Conservation (phyloP, 2,113 vertebrate genomes). For the Eulemur rufifrons region DNA sequence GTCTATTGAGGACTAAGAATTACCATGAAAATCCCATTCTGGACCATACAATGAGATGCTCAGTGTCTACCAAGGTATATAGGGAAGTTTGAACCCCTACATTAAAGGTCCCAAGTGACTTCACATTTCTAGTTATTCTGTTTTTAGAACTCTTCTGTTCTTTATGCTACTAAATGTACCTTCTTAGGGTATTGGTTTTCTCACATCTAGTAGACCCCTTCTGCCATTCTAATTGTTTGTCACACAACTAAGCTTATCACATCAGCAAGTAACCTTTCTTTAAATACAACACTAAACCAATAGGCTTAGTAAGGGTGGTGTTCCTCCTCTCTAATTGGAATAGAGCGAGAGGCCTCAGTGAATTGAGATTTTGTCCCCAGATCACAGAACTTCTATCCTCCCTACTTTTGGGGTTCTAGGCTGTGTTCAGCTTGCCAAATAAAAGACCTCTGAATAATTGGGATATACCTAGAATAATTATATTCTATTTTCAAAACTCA, state of each 20-base stretch:
- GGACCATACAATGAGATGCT: neutral
- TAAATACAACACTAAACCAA: neutral
- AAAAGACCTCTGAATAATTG: neutral
- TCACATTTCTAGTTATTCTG: neutral
- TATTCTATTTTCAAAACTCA: constrained; percentile 1
- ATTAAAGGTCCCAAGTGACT: neutral
- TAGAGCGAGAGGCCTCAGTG: neutral
- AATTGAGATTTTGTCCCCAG: neutral
- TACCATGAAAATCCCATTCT: neutral
- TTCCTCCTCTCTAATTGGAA: neutral
- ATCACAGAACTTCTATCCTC: neutral
- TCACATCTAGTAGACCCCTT: neutral
- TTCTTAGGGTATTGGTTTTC: neutral
- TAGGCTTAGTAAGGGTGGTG: neutral
- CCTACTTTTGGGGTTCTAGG: neutral
- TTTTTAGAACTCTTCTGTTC: neutral
- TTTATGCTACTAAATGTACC: neutral
- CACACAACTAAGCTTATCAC: neutral
- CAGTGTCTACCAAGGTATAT: neutral
- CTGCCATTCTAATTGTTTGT: neutral
- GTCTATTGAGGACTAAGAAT: neutral
- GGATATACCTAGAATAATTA: neutral
- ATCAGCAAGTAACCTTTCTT: neutral
- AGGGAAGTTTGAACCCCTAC: neutral
- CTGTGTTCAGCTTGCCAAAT: neutral